These are phyloP conservation scores for Rhopalosiphum nymphaeae DNA, from an alignment of 2,888 invertebrate genomes.

Conservation along the genomic window DNA sequence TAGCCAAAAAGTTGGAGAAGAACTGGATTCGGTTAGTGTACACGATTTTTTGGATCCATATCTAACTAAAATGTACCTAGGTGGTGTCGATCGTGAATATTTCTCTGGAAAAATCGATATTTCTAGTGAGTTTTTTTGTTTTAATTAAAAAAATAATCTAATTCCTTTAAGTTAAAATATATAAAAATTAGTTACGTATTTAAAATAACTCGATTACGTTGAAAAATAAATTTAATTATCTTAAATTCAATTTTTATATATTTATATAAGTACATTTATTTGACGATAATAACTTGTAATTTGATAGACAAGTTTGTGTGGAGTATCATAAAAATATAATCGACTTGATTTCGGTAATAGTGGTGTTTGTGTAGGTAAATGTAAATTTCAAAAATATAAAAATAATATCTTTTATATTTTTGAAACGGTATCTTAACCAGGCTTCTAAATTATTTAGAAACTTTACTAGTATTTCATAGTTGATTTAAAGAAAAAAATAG, in stretches of 20 bases:
- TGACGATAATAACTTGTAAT: neutral
- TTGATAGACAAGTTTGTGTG: neutral
- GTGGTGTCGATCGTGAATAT: conserved; percentile 79
- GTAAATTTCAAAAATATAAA: neutral
- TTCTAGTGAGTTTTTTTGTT: conserved; percentile 66
- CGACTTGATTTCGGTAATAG: neutral
- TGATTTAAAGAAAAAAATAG: neutral
- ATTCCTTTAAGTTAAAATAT: neutral
- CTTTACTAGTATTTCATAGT: neutral
- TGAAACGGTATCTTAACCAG: neutral
- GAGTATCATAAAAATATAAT: neutral
- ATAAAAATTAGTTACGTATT: neutral
- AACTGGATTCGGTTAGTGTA: conserved; percentile 86
- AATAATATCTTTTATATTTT: neutral
- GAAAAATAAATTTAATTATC: neutral
- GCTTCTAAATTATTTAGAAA: neutral
- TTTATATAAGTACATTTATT: neutral
- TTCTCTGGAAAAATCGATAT: conserved; percentile 72
- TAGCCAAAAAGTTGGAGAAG: conserved; percentile 81
- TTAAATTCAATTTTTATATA: neutral
- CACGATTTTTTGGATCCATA: conserved; percentile 95
- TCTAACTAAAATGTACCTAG: conserved; percentile 83
- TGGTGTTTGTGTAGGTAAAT: neutral
- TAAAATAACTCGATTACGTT: neutral
- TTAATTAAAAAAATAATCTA: neutral